phyloP scores from a whole-genome alignment of 2,113 vertebrate genomes.

The Otus sunia region DNA sequence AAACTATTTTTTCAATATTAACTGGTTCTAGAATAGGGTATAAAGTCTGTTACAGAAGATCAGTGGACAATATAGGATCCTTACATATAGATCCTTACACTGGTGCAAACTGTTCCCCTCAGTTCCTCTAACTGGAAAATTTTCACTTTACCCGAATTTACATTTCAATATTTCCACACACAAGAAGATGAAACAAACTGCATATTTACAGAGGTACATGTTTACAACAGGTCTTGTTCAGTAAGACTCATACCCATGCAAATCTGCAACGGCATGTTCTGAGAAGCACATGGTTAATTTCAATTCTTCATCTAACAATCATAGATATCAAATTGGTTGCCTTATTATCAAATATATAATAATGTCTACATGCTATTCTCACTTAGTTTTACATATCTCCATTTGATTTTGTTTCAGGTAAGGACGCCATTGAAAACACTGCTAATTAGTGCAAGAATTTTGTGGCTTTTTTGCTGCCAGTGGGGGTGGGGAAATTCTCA shows the following conservation, averaged over 20 bases:
- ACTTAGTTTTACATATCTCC: neutral
- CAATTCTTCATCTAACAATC: neutral
- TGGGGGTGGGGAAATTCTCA: neutral
- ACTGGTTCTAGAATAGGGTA: neutral
- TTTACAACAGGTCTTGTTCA: neutral
- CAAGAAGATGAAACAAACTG: neutral
- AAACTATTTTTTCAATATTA: conserved; percentile 26
- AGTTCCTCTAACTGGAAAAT: neutral
- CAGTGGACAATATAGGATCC: neutral
- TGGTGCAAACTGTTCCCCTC: neutral
- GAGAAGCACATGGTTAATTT: neutral
- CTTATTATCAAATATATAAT: neutral
- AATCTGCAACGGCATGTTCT: neutral
- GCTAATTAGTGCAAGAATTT: neutral
- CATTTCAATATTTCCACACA: neutral
- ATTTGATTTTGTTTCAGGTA: neutral
- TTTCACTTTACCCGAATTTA: neutral
- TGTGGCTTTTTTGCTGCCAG: neutral
- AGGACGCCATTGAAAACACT: neutral
- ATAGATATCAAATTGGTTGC: neutral
- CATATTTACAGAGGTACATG: neutral
- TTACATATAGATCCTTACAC: neutral
- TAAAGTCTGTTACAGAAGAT: neutral
- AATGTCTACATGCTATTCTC: neutral
- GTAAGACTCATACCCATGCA: neutral